A percentile compares a stretch with the other conserved stretches of the same genome.
Evolutionary conservation across 2,888 invertebrate species (phyloP).

Genomic region (Acrobeloides nanus): DNA sequence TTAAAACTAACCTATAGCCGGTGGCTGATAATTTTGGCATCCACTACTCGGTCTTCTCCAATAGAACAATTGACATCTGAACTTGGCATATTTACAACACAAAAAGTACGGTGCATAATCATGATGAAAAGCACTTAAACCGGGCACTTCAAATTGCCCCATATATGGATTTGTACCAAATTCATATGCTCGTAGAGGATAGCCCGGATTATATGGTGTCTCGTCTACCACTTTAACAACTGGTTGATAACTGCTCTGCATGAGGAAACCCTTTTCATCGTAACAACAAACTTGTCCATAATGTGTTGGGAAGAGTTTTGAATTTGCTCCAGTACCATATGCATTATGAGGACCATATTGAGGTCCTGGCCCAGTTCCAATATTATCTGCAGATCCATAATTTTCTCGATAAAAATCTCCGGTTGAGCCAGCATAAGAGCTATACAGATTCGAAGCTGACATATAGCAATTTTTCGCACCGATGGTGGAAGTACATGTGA

Average conservation of each 20-base stretch:
- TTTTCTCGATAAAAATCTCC: too few relatives aligned
- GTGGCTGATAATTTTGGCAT: slow-evolving; percentile 88
- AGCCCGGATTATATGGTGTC: slow-evolving; percentile 48
- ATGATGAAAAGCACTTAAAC: slow-evolving; percentile 88
- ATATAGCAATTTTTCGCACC: slow-evolving; percentile 76
- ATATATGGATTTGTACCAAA: slow-evolving; percentile 85
- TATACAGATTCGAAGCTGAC: slow-evolving; percentile 50
- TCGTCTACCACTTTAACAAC: slow-evolving; percentile 43
- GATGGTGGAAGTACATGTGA: slow-evolving; percentile 72
- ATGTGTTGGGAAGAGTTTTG: slow-evolving; percentile 53
- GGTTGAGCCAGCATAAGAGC: slow-evolving; percentile 37
- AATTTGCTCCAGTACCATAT: too few relatives aligned
- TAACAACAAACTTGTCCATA: slow-evolving; percentile 92
- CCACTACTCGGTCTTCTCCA: slow-evolving; percentile 82
- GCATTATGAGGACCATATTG: too few relatives aligned
- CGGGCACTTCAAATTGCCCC: slow-evolving; percentile 87
- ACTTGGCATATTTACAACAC: slow-evolving; percentile 88
- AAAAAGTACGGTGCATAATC: slow-evolving; percentile 88
- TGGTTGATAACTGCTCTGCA: slow-evolving; percentile 89
- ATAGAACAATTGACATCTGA: slow-evolving; percentile 86
- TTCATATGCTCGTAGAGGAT: slow-evolving; percentile 62
- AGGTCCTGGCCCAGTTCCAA: too few relatives aligned
- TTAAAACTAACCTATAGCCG: too few relatives aligned
- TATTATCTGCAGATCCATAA: too few relatives aligned
- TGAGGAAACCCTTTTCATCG: slow-evolving; percentile 78